Base-by-base conservation (phyloP, 1,140 invertebrate species). In the Brachionus rotundiformis region DNA sequence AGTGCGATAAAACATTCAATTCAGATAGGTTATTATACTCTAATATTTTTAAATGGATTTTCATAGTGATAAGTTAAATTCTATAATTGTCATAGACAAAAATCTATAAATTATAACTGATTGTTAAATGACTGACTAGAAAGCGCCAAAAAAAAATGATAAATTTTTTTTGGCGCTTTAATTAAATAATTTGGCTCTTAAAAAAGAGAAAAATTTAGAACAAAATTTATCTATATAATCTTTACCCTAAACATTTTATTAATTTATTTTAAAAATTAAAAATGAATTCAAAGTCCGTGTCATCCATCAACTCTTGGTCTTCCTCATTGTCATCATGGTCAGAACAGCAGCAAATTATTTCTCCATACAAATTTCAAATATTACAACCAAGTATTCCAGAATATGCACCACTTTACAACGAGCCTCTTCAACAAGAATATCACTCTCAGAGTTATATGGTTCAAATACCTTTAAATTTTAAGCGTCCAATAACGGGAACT, bases 221-320 rank as follows among this genome's bases (percentile, higher is more conserved):
- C 0, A 33, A 63, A 63, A 63, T 27, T 63, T 63, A 29, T 31
- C 25, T 63, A 27, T 63, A 63, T 63, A 25, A 25, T 25, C 19
- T 63, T n/a, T 31, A 13, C 23, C 3, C 10, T 4, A 63, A 63
- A 29, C 10, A 19, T 54, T 54, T 63, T 13, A 10, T 63, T 23
- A 6, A n/a, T 27, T 63, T 23, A 39, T 16, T 41, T 71, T 71
- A 25, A 7, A 19, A 71, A 33, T 16, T 31, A 39, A 71, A 71
- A 71, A 73, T 73, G 68, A 73, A 73, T 44, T 73, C 68, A 1
- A 73, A 73, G n/a, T 73, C 68, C 2, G 25, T 73, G 0, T 73
- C 68, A 6, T 73, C 68, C 1, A 2, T 73, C 1, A 73, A 44
- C 19, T 73, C 68, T 5, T 73, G 68, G 68, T 73, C 68, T 8